phyloP scores from a whole-genome alignment of 2,888 invertebrate genomes.

The Empis livida region DNA sequence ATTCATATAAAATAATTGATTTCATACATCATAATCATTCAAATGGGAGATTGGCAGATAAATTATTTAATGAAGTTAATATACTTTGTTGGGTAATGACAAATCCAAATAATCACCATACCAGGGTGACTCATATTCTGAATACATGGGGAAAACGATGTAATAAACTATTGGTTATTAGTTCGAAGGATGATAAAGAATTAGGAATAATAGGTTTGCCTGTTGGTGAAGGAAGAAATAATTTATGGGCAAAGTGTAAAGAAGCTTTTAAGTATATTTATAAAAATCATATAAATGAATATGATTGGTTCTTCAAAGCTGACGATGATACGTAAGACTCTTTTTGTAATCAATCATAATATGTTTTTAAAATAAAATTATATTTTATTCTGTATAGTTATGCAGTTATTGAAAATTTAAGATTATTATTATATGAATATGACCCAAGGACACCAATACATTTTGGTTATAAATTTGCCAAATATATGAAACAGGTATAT shows the following conservation, averaged over 20 bases:
- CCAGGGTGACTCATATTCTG: conserved; percentile 83
- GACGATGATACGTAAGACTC: conserved; percentile 97
- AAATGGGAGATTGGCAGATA: conserved; percentile 60
- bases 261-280: conserved; percentile 83
- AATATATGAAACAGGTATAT: conserved; percentile 41
- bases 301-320: conserved; percentile 96
- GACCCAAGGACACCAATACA: conserved; percentile 64
- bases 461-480: conserved; percentile 88
- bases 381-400: too few species aligned
- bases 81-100: conserved; percentile 98
- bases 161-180: conserved; percentile 79
- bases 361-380: too few species aligned
- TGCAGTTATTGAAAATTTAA: conserved; percentile 87
- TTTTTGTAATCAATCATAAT: too few species aligned
- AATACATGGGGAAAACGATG: conserved; percentile 93
- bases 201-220: conserved; percentile 76
- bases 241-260: conserved; percentile 95
- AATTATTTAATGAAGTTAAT: conserved; percentile 60
- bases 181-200: conserved; percentile 53
- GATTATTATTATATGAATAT: conserved; percentile 75
- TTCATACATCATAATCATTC: conserved; percentile 39
- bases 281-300: conserved; percentile 67
- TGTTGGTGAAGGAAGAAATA: conserved; percentile 79
- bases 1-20: too few species aligned
- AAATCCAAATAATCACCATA: conserved; percentile 74